phyloP scores from a whole-genome alignment of 2,797 vertebrate genomes.

The Atherinosoma microstoma region DNA sequence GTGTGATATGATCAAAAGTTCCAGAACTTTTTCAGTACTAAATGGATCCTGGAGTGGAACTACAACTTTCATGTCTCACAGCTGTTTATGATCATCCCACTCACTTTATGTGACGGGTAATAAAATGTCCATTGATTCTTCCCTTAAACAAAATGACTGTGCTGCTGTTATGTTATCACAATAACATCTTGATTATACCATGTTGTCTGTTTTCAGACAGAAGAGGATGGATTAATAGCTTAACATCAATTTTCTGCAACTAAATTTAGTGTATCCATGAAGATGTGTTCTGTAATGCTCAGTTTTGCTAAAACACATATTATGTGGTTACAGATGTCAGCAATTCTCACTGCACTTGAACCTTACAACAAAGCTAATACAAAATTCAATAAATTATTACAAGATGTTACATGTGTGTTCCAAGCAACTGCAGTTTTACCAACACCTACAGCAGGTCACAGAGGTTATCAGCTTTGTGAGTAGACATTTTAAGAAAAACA shows the following conservation, averaged over 20 bases:
- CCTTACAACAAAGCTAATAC: not conserved
- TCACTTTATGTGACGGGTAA: slow-evolving; percentile 9
- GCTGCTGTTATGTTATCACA: not conserved
- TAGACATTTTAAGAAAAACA: not conserved
- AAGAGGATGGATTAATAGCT: not conserved
- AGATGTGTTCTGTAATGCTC: not conserved
- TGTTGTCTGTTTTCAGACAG: not conserved
- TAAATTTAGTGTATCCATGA: not conserved
- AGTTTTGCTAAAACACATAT: not conserved
- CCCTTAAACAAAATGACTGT: slow-evolving; percentile 18
- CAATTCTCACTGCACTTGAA: slow-evolving; percentile 4
- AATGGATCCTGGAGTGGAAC: not conserved
- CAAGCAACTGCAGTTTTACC: not conserved
- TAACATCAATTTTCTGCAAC: slow-evolving; percentile 1
- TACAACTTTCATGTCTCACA: not conserved
- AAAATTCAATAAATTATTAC: not conserved
- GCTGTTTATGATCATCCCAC: not conserved
- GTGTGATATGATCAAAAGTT: not conserved
- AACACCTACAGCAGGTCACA: not conserved
- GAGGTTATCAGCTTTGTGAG: not conserved
- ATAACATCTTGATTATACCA: slow-evolving; percentile 6
- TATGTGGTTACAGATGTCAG: not conserved
- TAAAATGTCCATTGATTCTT: not conserved
- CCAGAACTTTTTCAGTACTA: not conserved
- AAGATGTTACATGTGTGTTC: not conserved